phyloP scores from a whole-genome alignment of 53 echinoderm and acorn worm species.

The Temnopleurus reevesii region DNA sequence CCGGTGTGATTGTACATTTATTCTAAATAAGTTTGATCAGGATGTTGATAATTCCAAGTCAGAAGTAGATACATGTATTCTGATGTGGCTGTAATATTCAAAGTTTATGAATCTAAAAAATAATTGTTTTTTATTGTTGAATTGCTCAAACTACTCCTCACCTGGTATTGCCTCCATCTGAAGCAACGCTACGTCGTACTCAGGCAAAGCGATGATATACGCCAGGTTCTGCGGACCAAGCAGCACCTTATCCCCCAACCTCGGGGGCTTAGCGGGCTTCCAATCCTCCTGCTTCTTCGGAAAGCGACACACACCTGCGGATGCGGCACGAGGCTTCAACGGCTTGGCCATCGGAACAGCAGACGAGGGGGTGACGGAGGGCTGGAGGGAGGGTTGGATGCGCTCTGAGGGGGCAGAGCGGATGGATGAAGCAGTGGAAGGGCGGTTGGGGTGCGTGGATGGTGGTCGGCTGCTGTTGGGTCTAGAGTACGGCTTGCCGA shows the following conservation, averaged over 20 bases:
- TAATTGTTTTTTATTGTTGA: too few species aligned
- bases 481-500: slow-evolving; percentile 47
- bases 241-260: slow-evolving; percentile 87
- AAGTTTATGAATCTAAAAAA: too few species aligned
- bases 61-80: background rate
- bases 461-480: slow-evolving; percentile 54
- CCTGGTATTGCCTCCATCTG: slow-evolving; percentile 95
- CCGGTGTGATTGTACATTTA: too few species aligned
- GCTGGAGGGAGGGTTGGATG: background rate
- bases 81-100: background rate
- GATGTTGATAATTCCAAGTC: background rate
- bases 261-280: slow-evolving; percentile 68
- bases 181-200: slow-evolving; percentile 84
- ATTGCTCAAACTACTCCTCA: too few species aligned
- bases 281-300: slow-evolving; percentile 57
- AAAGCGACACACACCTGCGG: background rate
- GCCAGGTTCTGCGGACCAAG: slow-evolving; percentile 88
- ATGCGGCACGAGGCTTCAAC: background rate
- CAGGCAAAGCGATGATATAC: slow-evolving; percentile 92
- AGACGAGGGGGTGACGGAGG: too few species aligned
- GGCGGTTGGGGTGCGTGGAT: background rate
- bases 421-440: slow-evolving; percentile 6
- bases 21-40: too few species aligned
- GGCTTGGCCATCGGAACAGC: background rate
- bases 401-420: background rate